Evolutionary conservation across 2,113 vertebrate species (phyloP).

Genomic region (Pelusios castaneus): DNA sequence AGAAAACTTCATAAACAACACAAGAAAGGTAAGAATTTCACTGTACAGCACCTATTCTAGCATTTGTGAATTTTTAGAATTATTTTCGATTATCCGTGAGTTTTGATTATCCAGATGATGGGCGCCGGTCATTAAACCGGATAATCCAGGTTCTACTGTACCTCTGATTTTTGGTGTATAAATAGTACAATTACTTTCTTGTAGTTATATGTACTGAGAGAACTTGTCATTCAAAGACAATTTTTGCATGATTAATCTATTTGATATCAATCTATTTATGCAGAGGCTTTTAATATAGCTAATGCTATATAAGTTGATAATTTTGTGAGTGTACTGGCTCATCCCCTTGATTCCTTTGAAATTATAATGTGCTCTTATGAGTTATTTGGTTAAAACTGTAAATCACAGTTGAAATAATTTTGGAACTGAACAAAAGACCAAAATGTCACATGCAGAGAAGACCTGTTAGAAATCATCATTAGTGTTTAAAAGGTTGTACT

Average conservation of each 20-base stretch:
- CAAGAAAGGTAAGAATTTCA: no score
- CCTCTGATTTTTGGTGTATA: not conserved
- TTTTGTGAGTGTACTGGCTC: not conserved
- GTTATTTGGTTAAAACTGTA: not conserved
- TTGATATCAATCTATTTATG: not conserved
- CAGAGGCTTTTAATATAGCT: not conserved
- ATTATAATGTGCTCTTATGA: not conserved
- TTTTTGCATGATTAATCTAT: not conserved
- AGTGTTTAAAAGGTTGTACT: not conserved
- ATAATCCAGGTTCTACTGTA: no score
- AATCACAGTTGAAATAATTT: not conserved
- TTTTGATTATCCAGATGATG: no score
- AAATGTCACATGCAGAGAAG: not conserved
- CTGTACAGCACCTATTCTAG: no score
- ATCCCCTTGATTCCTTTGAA: not conserved
- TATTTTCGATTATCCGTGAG: no score
- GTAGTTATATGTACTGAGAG: not conserved
- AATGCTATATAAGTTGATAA: not conserved
- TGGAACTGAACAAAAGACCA: not conserved
- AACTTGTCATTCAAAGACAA: no score
- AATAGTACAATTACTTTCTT: not conserved
- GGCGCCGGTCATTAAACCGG: no score
- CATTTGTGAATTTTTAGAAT: no score
- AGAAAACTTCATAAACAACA: no score
- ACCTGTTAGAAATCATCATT: not conserved